Base-by-base conservation (phyloP, 2,888 invertebrate species). In the Troides oblongomaculatus region DNA sequence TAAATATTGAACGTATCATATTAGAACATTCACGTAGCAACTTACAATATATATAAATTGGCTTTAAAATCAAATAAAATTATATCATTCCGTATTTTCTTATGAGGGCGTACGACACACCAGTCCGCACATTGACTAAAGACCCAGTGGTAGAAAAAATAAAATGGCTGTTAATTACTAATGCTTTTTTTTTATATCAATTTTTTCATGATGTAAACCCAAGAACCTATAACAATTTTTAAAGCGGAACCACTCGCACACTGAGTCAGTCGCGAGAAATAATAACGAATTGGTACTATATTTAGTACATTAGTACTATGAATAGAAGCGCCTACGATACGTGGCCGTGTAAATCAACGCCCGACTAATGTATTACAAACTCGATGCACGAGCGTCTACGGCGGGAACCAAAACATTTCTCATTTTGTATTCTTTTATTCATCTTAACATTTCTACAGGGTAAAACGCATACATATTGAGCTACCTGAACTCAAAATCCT, bases 271-370 rank as follows among this genome's bases (percentile, higher is more conserved):
- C 82, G 80, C 84, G 79, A 84, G 87, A 85, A 89, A 91, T 89
- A 90, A 89, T 90, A 89, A 89, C 89, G 90, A 88, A 88, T 89
- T 83, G 86, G 76, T 82, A 85, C 92, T 92, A 92, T 88, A 92
- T 91, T 88, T 92, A 92, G 92, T 88, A 85, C 84, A 89, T 90
- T 86, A 86, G 85, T 79, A 84, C 90, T 91, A 90, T 89, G 89
- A 92, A 92, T 92, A 92, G 91, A 87, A 80, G 81, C 88, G 86
- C 87, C 87, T 87, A 88, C 88, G 87, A 86, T 84, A 84, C 85
- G 83, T 78, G 79, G 84, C 83, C 84, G 82, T 88, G 89, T 90
- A 89, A 89, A 89, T 91, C 90, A 90, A 89, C 91, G 86, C 87
- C 80, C 84, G 80, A 77, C 89, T 90, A 89, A 90, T 90, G 91